Base-by-base conservation (phyloP, 1,140 invertebrate species). In the Trichogramma pretiosum region DNA sequence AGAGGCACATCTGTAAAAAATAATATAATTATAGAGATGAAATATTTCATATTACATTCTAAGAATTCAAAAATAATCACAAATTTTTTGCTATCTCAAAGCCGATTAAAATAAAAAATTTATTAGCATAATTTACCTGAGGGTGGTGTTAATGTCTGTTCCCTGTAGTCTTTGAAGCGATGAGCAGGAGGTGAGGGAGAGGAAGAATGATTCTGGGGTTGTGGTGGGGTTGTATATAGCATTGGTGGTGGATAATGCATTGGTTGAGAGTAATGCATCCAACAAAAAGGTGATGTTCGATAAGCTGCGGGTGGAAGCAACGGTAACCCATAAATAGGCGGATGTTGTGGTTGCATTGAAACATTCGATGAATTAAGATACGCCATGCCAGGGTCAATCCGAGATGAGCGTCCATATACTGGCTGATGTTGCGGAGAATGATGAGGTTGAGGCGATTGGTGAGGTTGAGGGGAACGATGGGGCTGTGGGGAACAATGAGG, bases 201-300 rank as follows among this genome's bases (percentile, higher is more conserved):
- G 14, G 67, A 61, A 9, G 39, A 43, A 8, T 52, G 66, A 56
- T 61, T 56, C 50, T 65, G 65, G 54, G 64, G 56, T 43, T 62
- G 67, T 23, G 67, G 61, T 34, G 63, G 63, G 35, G 67, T 56
- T 42, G 61, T 62, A 23, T 69, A 72, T 18, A 69, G 64, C 43
- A 63, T 63, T 55, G 71, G 59, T 39, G 68, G 65, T 17, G 68
- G 66, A 48, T 71, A 72, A 58, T 72, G 68, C 44, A 73, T 69
- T 42, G 72, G 71, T 38, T 72, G 65, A 36, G 68, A 72, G 54
- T 76, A 77, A 46, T 76, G 74, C 67, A 74, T 68, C 74, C 74
- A 75, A 16, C 44, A 75, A 46, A 21, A 47, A 5, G 50, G 50
- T n/a, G 75, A 72, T 43, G 68, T 64, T 39, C 75, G 65, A 50